Percentiles rank a stretch among this genome's conserved stretches.
Conservation (phyloP, 2,888 invertebrate genomes). For the Helicoverpa assulta region DNA sequence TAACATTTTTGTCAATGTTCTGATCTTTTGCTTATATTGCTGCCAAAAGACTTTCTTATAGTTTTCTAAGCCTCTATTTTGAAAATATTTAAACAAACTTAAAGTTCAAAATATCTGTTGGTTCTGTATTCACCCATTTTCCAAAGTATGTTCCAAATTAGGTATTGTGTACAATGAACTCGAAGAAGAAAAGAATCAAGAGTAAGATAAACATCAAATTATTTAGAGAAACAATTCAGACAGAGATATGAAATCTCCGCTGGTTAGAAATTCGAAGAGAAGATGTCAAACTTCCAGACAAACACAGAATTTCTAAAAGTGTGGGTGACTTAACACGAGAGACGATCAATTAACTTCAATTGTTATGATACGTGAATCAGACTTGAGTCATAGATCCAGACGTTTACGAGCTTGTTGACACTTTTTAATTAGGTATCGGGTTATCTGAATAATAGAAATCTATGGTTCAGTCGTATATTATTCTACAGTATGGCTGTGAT, state of each 20-base stretch:
- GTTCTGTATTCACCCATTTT: too few species aligned
- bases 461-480: constrained; percentile 5
- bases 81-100: too few species aligned
- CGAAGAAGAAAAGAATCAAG: too few species aligned
- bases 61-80: neutral
- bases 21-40: neutral
- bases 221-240: too few species aligned
- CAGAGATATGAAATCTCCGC: too few species aligned
- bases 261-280: neutral
- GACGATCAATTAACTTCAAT: constrained; percentile 58
- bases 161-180: too few species aligned
- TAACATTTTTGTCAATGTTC: constrained; percentile 38
- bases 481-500: constrained; percentile 13
- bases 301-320: constrained; percentile 3
- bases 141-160: too few species aligned
- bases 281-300: neutral
- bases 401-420: constrained; percentile 10
- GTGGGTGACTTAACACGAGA: constrained; percentile 28
- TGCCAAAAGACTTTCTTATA: neutral
- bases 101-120: neutral
- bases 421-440: constrained; percentile 42
- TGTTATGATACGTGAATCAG: constrained; percentile 49
- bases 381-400: constrained; percentile 55
- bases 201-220: too few species aligned
- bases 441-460: constrained; percentile 13